These are phyloP conservation scores for Urophycis tenuis DNA, from an alignment of 2,797 vertebrate genomes.

Conservation along the genomic window DNA sequence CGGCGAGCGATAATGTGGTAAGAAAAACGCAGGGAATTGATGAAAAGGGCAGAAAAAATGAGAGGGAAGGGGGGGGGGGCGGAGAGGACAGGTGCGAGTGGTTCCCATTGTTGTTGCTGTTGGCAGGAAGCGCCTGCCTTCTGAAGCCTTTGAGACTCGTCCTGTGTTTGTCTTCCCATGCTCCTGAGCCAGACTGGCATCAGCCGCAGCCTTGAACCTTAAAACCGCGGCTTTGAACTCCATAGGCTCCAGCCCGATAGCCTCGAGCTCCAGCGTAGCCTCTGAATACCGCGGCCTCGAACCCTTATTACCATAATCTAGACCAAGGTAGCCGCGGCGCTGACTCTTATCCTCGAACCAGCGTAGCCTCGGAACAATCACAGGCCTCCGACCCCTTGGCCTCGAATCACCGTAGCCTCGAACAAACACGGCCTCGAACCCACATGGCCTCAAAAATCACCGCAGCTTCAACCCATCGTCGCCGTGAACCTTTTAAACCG, in stretches of 20 bases:
- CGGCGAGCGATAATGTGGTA: conserved; percentile 22
- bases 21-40: conserved; percentile 1
- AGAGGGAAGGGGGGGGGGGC: conserved; percentile 55
- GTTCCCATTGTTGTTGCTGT: conserved; percentile 28
- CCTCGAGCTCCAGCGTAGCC: not conserved
- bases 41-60: conserved; percentile 30
- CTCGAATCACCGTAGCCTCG: too few relatives aligned
- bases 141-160: conserved; percentile 66
- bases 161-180: conserved; percentile 75
- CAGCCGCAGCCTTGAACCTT: not conserved
- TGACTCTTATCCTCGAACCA: not conserved
- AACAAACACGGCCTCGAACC: too few relatives aligned
- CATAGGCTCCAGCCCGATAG: not conserved
- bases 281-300: not conserved
- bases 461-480: not conserved
- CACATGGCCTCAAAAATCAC: not conserved
- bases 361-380: not conserved
- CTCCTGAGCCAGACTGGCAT: conserved; percentile 56
- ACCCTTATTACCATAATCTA: not conserved
- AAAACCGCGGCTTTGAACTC: not conserved
- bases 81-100: conserved; percentile 68
- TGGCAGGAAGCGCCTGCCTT: conserved; percentile 61
- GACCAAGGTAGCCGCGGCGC: not conserved
- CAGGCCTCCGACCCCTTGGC: too few relatives aligned
- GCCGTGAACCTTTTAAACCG: too few relatives aligned